Evolutionary conservation across 2,113 vertebrate genomes (phyloP), one percentile per base, ranked within the genome.

Genomic region (Leptodactylus fuscus): DNA sequence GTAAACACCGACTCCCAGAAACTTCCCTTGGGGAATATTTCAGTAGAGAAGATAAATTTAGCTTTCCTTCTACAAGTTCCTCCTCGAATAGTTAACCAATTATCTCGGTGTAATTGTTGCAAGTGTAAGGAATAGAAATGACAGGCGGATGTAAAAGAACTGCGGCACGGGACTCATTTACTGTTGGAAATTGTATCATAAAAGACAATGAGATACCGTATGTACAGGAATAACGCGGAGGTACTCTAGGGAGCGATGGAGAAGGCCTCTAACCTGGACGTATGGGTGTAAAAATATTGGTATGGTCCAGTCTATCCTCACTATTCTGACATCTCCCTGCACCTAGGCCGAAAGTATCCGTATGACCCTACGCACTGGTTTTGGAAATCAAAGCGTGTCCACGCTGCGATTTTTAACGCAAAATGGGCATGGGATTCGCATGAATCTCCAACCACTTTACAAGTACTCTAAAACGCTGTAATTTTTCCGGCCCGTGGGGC

Each of bases 41-140:
- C 38, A 38, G 38, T 65, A 18, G 71, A 41, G 60, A 41, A 75
- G 73, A 85, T 77, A 85, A 77, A 77, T 67, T 36, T 36, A 51
- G 41, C 20, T 51, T 82, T 27, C 27, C 44, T 48, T 49, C 29
- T 32, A 34, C 58, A 51, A 58, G 58, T 77, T 85, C 55, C 53
- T 60, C 58, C 44, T 49, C 15, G 80, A 51, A 82, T 82, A 82
- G 62, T 69, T 81, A 82, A 82, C 60, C 60, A 82, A 82, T 69
- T 79, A 79, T 79, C 53, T 34, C 9, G 51, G 13, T 79, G 76
- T 83, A 49, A 83, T 83, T 83, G 81, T 74, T 16, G 41, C 18
- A 62, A 75, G 67, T 27, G 24, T 41, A 73, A 9, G 81, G 36
- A 51, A 51, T 27, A 27, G 27, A 69, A 34, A 81, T 81, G 60